phyloP scores from a whole-genome alignment of 2,888 invertebrate genomes.

The Calephelis perditalis region DNA sequence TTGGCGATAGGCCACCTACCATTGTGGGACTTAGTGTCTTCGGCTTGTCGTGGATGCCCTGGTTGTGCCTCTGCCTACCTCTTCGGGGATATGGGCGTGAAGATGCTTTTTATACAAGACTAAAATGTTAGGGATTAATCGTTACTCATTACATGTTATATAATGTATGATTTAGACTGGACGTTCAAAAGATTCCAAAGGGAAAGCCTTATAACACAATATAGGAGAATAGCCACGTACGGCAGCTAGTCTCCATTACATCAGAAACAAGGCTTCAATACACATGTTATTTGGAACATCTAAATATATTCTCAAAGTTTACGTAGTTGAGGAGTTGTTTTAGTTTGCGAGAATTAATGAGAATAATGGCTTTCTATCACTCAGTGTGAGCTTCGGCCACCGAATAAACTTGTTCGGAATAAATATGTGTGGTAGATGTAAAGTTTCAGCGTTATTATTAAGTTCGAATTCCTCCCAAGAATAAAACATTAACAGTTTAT shows the following conservation, averaged over 20 bases:
- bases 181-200: no score
- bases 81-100: no score
- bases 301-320: conserved; percentile 5
- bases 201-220: no score
- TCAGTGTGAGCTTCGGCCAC: conserved; percentile 3
- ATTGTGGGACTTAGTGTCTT: no score
- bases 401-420: conserved; percentile 1
- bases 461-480: not conserved
- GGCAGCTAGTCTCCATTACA: not conserved
- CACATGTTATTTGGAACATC: not conserved
- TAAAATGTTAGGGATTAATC: no score
- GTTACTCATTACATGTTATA: not conserved
- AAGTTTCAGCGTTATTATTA: not conserved
- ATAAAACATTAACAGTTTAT: not conserved
- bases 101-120: no score
- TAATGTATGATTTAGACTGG: not conserved
- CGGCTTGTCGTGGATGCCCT: no score
- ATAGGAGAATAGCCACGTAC: not conserved
- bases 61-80: no score
- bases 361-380: conserved; percentile 13
- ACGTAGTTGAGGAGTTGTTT: not conserved
- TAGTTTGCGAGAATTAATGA: conserved; percentile 3
- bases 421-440: not conserved
- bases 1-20: no score
- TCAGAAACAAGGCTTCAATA: not conserved